Conservation (phyloP, 1,140 invertebrate species). For the Doryteuthis pealeii region DNA sequence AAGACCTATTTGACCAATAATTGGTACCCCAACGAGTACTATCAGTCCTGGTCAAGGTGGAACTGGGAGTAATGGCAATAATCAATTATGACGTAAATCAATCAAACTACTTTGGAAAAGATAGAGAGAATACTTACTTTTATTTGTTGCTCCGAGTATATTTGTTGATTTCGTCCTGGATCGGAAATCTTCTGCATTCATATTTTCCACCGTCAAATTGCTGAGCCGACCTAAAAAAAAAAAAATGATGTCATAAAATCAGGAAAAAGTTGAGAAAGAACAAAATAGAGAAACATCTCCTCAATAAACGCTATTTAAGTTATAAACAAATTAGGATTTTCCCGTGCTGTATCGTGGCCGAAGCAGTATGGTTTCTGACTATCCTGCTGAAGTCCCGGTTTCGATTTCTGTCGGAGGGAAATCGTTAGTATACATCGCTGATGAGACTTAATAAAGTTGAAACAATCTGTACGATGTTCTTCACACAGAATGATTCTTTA, state of each 20-base stretch:
- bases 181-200: slow-evolving; percentile 7
- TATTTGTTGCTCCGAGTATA: slow-evolving; percentile 8
- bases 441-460: too few species aligned
- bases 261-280: too few species aligned
- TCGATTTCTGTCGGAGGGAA: too few species aligned
- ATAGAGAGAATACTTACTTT: background rate
- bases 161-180: slow-evolving; percentile 7
- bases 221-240: background rate
- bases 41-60: background rate
- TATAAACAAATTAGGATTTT: background rate
- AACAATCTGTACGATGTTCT: too few species aligned
- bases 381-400: too few species aligned
- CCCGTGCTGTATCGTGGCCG: too few species aligned
- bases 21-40: background rate
- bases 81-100: background rate
- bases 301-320: background rate
- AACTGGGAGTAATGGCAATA: background rate
- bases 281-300: background rate
- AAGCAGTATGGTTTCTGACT: too few species aligned
- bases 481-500: too few species aligned
- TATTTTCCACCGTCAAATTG: background rate
- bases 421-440: too few species aligned
- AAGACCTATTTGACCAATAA: background rate
- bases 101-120: background rate
- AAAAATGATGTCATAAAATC: background rate